Evolutionary conservation across 2,113 vertebrate species (phyloP), one percentile per base, ranked within the genome.

Genomic region (Clarias gariepinus): DNA sequence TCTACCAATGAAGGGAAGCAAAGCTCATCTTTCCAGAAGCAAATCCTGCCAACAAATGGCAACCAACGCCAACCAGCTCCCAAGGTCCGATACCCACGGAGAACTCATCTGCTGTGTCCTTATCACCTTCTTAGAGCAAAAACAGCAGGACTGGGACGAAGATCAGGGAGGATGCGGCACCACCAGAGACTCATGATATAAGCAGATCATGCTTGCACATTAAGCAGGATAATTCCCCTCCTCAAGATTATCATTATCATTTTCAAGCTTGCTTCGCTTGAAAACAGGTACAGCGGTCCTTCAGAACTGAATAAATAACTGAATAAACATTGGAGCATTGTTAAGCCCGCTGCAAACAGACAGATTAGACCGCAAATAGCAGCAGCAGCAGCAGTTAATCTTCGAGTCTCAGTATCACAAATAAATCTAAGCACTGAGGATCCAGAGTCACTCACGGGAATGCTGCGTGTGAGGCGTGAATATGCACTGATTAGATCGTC

Each of bases 21-120:
- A 85, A 78, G 36, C 60, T 19, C 36, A 25, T 78, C 55, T 78
- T 68, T n/a, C 73, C 58, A 85, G 73, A 78, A 85, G 33, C 33
- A 85, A 85, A 52, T 30, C 10, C 41, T 78, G 84, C 84, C 84
- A 85, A 66, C 10, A 30, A 36, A 79, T 25, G 19, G 47, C 21
- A 18, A n/a, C 25, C 63, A 76, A 79, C 36, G 41, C 52, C 84
- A 80, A 36, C 52, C 47, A 66, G 52, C 63, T 66, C 61, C 74
- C 47, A 68, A 80, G 21, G 52, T 23, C 74, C 16, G 61, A 58
- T 57, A 66, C 84, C 84, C 28, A 21, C n/a, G 76, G 63, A 79
- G 60, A 80, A 33, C 74, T 79, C 84, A 55, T 85, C 84, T 85
- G 84, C 60, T 78, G 36, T 3, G 73, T 53, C 33, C 58, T 85